Conservation (phyloP, 2,113 vertebrate species). For the Nycticryphes semicollaris region DNA sequence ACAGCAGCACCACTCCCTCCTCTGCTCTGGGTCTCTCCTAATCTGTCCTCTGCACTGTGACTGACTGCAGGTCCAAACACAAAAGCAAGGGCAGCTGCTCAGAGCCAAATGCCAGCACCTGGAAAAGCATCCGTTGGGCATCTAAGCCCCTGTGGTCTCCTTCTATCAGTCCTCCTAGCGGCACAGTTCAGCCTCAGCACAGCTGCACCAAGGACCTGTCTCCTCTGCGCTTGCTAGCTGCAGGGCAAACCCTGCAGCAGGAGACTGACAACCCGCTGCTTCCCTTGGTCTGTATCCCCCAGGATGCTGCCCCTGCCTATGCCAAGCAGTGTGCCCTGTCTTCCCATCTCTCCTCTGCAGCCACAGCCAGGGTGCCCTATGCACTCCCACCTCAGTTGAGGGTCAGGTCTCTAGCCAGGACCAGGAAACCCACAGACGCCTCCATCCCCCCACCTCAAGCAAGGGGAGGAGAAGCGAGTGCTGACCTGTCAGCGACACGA, state of each 20-base stretch:
- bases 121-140: neutral
- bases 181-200: neutral
- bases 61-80: neutral
- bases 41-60: neutral
- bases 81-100: neutral
- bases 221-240: neutral
- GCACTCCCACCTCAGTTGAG: neutral
- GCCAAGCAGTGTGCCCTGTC: neutral
- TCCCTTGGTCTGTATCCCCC: neutral
- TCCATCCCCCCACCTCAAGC: neutral
- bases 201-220: neutral
- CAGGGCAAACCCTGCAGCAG: neutral
- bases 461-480: slow-evolving; percentile 32
- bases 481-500: slow-evolving; percentile 81
- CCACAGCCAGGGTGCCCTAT: neutral
- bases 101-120: neutral
- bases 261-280: neutral
- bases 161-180: neutral
- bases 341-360: neutral
- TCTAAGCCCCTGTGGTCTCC: neutral
- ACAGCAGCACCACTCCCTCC: neutral
- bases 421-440: neutral
- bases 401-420: neutral
- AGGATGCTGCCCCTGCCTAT: neutral
- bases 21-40: neutral